Conservation (phyloP, 2,797 vertebrate genomes). For the Onychomys arenicola region DNA sequence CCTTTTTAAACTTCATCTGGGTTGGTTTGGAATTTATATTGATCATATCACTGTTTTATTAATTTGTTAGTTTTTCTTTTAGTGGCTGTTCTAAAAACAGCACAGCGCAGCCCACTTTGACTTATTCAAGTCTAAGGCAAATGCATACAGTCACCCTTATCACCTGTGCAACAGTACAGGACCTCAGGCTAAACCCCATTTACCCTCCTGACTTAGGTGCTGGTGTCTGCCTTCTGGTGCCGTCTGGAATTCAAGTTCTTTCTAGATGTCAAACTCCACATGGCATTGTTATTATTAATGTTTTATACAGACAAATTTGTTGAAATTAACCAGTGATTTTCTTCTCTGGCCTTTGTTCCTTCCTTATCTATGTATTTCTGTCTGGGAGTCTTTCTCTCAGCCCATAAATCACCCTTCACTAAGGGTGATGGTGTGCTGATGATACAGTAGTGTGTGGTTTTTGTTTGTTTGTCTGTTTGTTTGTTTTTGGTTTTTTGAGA, state of each 20-base stretch:
- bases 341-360: conserved; percentile 34
- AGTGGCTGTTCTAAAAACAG: not conserved
- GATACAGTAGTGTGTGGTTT: not conserved
- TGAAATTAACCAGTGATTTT: conserved; percentile 58
- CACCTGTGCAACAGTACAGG: not conserved
- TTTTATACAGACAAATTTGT: conserved; percentile 61
- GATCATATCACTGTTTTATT: not conserved
- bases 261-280: conserved; percentile 28
- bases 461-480: too few species aligned
- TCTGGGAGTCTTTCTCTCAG: conserved; percentile 56
- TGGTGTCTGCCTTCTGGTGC: conserved; percentile 13
- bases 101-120: not conserved
- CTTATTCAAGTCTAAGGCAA: not conserved
- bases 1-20: conserved; percentile 5
- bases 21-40: conserved; percentile 9
- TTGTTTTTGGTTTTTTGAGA: too few species aligned
- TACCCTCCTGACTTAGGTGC: conserved; percentile 39
- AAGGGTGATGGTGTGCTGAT: not conserved
- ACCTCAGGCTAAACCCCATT: conserved; percentile 23
- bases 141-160: not conserved
- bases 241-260: conserved; percentile 60
- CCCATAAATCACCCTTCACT: not conserved
- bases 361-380: not conserved
- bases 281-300: conserved; percentile 24
- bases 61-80: conserved; percentile 8